Conservation (phyloP, 1,140 invertebrate genomes). For the Drosophila elegans region DNA sequence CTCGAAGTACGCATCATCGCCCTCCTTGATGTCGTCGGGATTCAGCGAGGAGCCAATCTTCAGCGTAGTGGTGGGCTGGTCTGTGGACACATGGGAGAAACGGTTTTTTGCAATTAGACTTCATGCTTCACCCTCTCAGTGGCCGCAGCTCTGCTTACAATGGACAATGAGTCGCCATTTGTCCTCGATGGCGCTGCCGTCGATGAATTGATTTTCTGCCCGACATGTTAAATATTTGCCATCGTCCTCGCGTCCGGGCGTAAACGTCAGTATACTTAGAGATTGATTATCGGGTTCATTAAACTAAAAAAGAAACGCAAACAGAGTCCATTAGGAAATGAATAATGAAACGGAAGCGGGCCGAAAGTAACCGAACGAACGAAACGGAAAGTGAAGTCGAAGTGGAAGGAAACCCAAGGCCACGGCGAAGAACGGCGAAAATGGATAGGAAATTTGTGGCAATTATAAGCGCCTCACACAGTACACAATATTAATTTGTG, state of each 20-base stretch:
- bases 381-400: slow-evolving; percentile 7
- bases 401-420: slow-evolving; percentile 25
- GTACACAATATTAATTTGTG: slow-evolving; percentile 71
- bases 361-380: slow-evolving; percentile 31
- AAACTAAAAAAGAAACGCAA: slow-evolving; percentile 87
- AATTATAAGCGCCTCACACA: slow-evolving; percentile 67
- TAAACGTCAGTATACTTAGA: slow-evolving; percentile 92
- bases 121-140: slow-evolving; percentile 17
- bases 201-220: slow-evolving; percentile 93
- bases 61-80: slow-evolving; percentile 90
- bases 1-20: slow-evolving; percentile 93
- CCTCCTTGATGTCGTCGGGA: slow-evolving; percentile 93
- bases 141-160: slow-evolving; percentile 86
- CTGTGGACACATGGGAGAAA: slow-evolving; percentile 83
- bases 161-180: slow-evolving; percentile 91
- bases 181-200: slow-evolving; percentile 92
- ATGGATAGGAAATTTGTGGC: slow-evolving; percentile 67
- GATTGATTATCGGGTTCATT: slow-evolving; percentile 93
- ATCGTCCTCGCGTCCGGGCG: slow-evolving; percentile 93
- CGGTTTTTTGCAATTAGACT: slow-evolving; percentile 62
- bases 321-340: slow-evolving; percentile 81
- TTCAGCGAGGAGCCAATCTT: slow-evolving; percentile 92
- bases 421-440: slow-evolving; percentile 35
- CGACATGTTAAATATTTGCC: slow-evolving; percentile 94
- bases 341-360: slow-evolving; percentile 69